Conservation (phyloP, 2,888 invertebrate species). For the Dendrolimus pini region DNA sequence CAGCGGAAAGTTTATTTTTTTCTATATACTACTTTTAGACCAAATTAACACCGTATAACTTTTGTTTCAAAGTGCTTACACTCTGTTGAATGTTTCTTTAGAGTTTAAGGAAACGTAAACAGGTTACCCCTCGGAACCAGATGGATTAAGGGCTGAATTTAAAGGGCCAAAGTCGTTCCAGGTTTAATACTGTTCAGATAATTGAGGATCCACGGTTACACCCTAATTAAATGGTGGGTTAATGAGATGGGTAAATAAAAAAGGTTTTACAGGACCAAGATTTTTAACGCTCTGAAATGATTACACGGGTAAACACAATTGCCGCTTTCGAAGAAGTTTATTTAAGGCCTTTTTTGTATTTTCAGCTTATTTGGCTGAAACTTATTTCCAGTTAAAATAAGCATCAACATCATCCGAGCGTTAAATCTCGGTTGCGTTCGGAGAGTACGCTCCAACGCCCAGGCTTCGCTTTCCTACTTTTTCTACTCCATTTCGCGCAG, state of each 20-base stretch:
- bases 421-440: too few relatives aligned
- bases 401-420: too few relatives aligned
- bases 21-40: too few relatives aligned
- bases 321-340: background rate
- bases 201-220: background rate
- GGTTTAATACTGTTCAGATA: background rate
- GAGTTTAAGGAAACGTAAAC: background rate
- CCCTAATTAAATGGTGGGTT: background rate
- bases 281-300: background rate
- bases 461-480: too few relatives aligned
- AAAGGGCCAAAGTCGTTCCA: background rate
- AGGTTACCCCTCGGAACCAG: background rate
- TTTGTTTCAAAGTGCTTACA: background rate
- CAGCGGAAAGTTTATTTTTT: too few relatives aligned
- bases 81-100: background rate
- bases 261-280: background rate
- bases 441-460: too few relatives aligned
- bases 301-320: background rate
- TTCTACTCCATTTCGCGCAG: too few relatives aligned
- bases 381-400: too few relatives aligned
- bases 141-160: background rate
- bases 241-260: background rate
- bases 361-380: too few relatives aligned
- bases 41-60: too few relatives aligned
- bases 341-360: too few relatives aligned